A percentile compares a stretch with the other conserved stretches of the same genome.
These are phyloP conservation scores for Pterostichus madidus DNA, from an alignment of 2,888 invertebrate species.

Conservation along the genomic window DNA sequence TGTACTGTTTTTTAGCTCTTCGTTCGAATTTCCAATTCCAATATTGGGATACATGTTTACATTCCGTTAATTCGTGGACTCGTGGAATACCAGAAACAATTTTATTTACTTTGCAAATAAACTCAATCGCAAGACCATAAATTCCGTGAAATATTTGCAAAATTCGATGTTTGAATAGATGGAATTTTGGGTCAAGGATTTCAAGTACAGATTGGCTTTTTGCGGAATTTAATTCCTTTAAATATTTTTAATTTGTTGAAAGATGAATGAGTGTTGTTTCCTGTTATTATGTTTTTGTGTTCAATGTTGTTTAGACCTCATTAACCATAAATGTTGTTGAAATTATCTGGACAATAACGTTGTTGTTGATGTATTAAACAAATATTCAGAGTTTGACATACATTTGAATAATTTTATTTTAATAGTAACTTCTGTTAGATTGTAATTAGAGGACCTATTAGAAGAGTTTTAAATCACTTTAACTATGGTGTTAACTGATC, in stretches of 20 bases:
- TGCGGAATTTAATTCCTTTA: neutral
- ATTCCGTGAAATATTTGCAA: slow-evolving; percentile 16
- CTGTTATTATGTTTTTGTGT: slow-evolving; percentile 37
- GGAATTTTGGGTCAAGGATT: slow-evolving; percentile 29
- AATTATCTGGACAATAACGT: neutral
- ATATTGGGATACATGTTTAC: slow-evolving; percentile 10
- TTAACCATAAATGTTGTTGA: slow-evolving; percentile 7
- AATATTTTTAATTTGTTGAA: slow-evolving; percentile 31
- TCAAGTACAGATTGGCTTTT: slow-evolving; percentile 5
- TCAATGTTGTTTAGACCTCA: slow-evolving; percentile 24
- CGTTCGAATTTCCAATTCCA: neutral
- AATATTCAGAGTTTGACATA: slow-evolving; percentile 7
- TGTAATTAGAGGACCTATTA: too few species aligned
- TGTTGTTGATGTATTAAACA: neutral
- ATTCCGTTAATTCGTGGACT: slow-evolving; percentile 7
- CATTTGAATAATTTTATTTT: neutral
- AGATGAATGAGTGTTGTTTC: slow-evolving; percentile 22
- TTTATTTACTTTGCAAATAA: slow-evolving; percentile 17
- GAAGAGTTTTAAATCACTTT: too few species aligned
- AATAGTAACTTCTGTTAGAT: neutral
- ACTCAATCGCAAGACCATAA: neutral
- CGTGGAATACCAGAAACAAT: slow-evolving; percentile 10
- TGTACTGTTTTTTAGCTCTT: too few species aligned
- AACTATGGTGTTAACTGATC: too few species aligned
- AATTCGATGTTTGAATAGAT: slow-evolving; percentile 1